Conservation (phyloP, 2,113 vertebrate species). For the Ophthalmolycus amberensis region DNA sequence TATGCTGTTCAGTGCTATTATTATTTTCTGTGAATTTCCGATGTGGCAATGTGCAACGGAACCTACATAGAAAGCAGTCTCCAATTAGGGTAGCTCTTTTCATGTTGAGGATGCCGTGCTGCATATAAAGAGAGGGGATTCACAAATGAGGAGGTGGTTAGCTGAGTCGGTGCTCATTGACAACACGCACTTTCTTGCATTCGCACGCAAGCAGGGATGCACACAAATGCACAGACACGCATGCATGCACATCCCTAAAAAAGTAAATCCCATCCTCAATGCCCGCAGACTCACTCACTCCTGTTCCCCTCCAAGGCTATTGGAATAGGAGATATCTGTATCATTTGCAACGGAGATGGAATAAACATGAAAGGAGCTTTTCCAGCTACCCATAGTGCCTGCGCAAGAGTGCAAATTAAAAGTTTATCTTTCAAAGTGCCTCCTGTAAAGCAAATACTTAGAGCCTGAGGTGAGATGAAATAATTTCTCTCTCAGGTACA, state of each 20-base stretch:
- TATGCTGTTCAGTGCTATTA: slow-evolving; percentile 43
- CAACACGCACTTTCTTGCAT: slow-evolving; percentile 35
- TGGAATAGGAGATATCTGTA: slow-evolving; percentile 49
- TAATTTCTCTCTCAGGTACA: slow-evolving; percentile 30
- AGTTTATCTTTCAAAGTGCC: slow-evolving; percentile 50
- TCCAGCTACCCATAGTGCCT: slow-evolving; percentile 32
- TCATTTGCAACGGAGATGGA: slow-evolving; percentile 46
- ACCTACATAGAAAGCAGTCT: slow-evolving; percentile 74
- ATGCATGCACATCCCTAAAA: slow-evolving; percentile 21
- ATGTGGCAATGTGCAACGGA: slow-evolving; percentile 60
- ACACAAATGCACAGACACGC: slow-evolving; percentile 7
- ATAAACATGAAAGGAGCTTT: slow-evolving; percentile 54
- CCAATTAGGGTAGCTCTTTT: slow-evolving; percentile 75
- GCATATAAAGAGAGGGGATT: slow-evolving; percentile 61
- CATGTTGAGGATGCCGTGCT: slow-evolving; percentile 43
- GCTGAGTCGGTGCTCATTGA: slow-evolving; percentile 20
- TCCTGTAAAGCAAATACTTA: slow-evolving; percentile 39
- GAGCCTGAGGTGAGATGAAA: slow-evolving; percentile 52
- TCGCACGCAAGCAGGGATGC: slow-evolving; percentile 20
- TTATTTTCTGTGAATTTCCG: slow-evolving; percentile 60
- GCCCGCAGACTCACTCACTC: slow-evolving; percentile 34
- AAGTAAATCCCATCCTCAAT: slow-evolving; percentile 17
- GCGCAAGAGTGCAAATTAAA: slow-evolving; percentile 56
- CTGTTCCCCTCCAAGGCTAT: slow-evolving; percentile 56
- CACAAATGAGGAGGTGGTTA: slow-evolving; percentile 65